Evolutionary conservation across 2,888 invertebrate species (phyloP).

Genomic region (Agrilus biguttatus): DNA sequence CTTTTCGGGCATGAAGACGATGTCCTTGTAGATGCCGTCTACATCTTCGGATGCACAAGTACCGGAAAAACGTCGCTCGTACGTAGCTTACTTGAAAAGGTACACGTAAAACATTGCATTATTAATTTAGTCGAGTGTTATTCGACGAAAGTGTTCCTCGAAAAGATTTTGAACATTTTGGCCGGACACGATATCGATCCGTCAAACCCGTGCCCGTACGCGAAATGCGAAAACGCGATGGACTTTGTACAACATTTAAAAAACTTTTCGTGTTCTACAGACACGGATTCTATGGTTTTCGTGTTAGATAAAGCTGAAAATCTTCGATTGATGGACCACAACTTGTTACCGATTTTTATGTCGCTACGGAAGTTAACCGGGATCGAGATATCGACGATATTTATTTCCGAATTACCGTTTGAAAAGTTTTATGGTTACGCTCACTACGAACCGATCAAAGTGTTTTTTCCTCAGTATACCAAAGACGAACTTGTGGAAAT

Average conservation of each 20-base stretch:
- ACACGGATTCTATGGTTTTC: constrained; percentile 43
- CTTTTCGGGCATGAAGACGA: constrained; percentile 37
- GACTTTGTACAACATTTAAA: constrained; percentile 40
- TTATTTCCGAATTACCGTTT: constrained; percentile 64
- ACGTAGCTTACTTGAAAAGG: constrained; percentile 40
- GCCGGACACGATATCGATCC: constrained; percentile 28
- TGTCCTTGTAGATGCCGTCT: constrained; percentile 53
- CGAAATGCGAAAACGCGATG: constrained; percentile 54
- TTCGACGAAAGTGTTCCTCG: constrained; percentile 58
- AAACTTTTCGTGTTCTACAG: constrained; percentile 14
- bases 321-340: constrained; percentile 57
- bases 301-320: constrained; percentile 73
- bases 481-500: constrained; percentile 49
- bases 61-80: constrained; percentile 71
- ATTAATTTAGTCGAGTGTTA: constrained; percentile 77
- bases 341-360: constrained; percentile 57
- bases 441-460: constrained; percentile 51
- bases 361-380: constrained; percentile 59
- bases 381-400: constrained; percentile 57
- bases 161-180: constrained; percentile 53
- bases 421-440: constrained; percentile 69
- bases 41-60: constrained; percentile 69
- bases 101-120: constrained; percentile 44
- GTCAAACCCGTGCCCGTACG: constrained; percentile 25
- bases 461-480: constrained; percentile 70